Conservation (phyloP, 2,888 invertebrate genomes). For the Thecophora atra region DNA sequence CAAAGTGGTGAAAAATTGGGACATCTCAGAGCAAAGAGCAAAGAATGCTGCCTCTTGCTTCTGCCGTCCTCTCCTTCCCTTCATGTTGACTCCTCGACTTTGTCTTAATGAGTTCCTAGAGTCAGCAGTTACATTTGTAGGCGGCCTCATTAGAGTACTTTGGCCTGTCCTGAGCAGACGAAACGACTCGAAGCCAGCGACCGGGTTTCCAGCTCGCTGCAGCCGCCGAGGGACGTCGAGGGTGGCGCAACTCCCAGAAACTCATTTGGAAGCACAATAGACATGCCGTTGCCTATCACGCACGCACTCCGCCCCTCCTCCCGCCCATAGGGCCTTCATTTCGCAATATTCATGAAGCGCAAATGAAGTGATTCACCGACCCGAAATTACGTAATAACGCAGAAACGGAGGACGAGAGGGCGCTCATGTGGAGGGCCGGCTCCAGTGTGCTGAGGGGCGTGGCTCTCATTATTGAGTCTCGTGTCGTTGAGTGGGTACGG, state of each 20-base stretch:
- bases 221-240: neutral
- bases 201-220: neutral
- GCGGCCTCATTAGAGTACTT: neutral
- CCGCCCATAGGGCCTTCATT: neutral
- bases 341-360: constrained; percentile 10
- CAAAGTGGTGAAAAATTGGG: no score
- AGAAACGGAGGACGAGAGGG: constrained; percentile 18
- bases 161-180: neutral
- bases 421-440: neutral
- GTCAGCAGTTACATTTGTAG: neutral
- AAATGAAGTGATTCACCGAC: constrained; percentile 30
- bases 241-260: constrained; percentile 4
- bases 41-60: no score
- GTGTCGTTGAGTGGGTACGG: neutral
- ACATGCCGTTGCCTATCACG: neutral
- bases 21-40: no score
- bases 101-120: no score
- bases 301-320: neutral
- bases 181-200: neutral
- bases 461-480: constrained; percentile 11
- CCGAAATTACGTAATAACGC: constrained; percentile 16
- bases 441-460: neutral
- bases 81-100: no score
- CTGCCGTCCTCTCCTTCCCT: no score
- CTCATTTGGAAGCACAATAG: constrained; percentile 14